phyloP scores from a whole-genome alignment of 2,888 invertebrate species.

The Conus canariensis region DNA sequence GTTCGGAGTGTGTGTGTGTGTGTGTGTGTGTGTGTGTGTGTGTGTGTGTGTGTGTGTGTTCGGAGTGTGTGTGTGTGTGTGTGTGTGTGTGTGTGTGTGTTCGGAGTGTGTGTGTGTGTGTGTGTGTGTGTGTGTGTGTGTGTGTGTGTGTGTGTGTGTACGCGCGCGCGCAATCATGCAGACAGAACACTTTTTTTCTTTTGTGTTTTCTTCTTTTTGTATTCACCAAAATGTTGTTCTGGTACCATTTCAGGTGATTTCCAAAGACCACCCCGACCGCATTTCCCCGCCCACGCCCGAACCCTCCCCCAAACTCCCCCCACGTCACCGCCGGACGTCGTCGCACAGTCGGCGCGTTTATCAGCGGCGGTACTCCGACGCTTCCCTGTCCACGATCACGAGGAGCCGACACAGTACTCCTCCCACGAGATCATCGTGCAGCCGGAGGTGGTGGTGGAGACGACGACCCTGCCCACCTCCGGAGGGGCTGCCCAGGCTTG shows the following conservation, averaged over 20 bases:
- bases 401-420: slow-evolving; percentile 85
- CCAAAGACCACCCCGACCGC: slow-evolving; percentile 85
- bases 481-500: slow-evolving; percentile 14
- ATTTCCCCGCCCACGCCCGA: slow-evolving; percentile 92
- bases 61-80: too few relatives aligned
- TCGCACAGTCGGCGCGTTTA: slow-evolving; percentile 58
- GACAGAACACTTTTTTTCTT: not conserved
- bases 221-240: not conserved
- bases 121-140: too few relatives aligned
- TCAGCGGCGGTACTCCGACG: slow-evolving; percentile 75
- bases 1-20: too few relatives aligned
- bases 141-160: not conserved
- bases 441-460: slow-evolving; percentile 94
- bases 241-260: slow-evolving; percentile 40
- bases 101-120: too few relatives aligned
- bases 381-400: slow-evolving; percentile 94
- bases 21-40: too few relatives aligned
- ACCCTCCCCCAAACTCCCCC: slow-evolving; percentile 66
- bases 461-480: slow-evolving; percentile 79
- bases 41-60: too few relatives aligned
- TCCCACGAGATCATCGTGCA: slow-evolving; percentile 89
- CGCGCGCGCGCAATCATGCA: not conserved
- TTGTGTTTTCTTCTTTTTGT: not conserved
- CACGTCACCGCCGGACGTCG: slow-evolving; percentile 47
- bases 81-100: too few relatives aligned